phyloP scores from a whole-genome alignment of 2,888 invertebrate genomes.

The Cotesia congregata region DNA sequence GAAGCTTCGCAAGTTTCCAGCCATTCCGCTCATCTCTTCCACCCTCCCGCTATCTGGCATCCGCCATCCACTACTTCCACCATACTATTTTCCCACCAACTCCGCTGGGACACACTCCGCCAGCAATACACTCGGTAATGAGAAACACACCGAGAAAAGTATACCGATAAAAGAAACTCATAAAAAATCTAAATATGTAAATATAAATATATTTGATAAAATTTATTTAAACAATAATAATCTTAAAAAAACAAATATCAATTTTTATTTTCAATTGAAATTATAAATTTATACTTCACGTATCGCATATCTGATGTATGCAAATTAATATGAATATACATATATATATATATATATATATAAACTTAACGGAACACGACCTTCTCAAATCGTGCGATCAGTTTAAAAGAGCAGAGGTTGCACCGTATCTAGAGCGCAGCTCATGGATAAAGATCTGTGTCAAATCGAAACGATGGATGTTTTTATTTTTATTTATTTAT shows the following conservation, averaged over 20 bases:
- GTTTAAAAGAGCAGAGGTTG: constrained; percentile 50
- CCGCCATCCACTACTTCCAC: background rate
- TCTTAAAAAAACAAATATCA: background rate
- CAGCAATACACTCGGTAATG: background rate
- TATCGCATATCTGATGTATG: background rate
- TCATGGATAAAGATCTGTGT: constrained; percentile 50
- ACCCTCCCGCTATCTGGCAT: background rate
- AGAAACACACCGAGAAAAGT: background rate
- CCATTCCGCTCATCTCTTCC: background rate
- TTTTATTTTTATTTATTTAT: constrained; percentile 16
- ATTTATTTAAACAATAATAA: constrained; percentile 10
- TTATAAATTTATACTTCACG: background rate
- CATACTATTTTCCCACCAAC: background rate
- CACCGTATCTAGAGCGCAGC: constrained; percentile 49
- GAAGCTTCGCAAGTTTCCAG: constrained; percentile 9
- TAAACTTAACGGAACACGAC: constrained; percentile 28
- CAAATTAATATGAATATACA: constrained; percentile 14
- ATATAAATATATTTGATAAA: too few species aligned
- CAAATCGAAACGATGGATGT: constrained; percentile 46
- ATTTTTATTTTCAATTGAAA: constrained; percentile 1
- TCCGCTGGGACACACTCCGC: background rate
- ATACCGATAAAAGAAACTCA: background rate
- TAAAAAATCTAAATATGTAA: too few species aligned
- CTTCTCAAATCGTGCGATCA: constrained; percentile 42
- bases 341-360: constrained; percentile 9